Evolutionary conservation across 2,797 vertebrate species (phyloP), one percentile per base, ranked within the genome.

Genomic region (Rhinella marina): DNA sequence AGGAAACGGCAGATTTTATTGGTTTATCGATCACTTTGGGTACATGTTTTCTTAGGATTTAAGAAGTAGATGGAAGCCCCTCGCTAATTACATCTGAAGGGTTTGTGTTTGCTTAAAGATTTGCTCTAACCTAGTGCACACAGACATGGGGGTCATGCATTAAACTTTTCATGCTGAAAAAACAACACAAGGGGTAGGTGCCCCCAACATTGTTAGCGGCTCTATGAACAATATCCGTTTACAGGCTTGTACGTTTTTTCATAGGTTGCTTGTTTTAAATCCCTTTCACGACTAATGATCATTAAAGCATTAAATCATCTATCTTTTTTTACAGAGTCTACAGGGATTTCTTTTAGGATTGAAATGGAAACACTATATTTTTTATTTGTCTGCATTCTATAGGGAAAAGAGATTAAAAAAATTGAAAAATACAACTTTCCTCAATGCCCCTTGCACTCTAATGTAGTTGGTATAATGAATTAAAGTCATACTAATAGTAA

Each of bases 31-130:
- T 23, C 32, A 9, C 62, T 41, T 41, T 11, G 11, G 52, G 17
- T 19, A 32, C 81, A 32, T 25, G 27, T 56, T 72, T 83, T 27
- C 52, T 57, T 72, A 32, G 81, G 66, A 72, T 83, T 56, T 83
- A 11, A 56, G 66, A 83, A 56, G 64, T 29, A 83, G 25, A 41
- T 83, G 27, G 19, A 72, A 83, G 81, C 68, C 27, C 59, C 16
- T 29, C 8, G 23, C 27, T 52, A 83, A 83, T 83, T 32, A 70
- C 13, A 32, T 57, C 52, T 72, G 52, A 72, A 52, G 64, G n/a
- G 23, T 57, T 21, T 72, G 62, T 29, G 25, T 52, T 56, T 68
- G 29, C 68, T 83, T 81, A 48, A 81, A 14, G 25, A 29, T 27
- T 54, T 79, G 7, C 25, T 57, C 13, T 57, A 57, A 57, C 7